Percentiles rank a stretch among this genome's conserved stretches.
Conservation (phyloP, 2,888 invertebrate species). For the Diloba caeruleocephala region DNA sequence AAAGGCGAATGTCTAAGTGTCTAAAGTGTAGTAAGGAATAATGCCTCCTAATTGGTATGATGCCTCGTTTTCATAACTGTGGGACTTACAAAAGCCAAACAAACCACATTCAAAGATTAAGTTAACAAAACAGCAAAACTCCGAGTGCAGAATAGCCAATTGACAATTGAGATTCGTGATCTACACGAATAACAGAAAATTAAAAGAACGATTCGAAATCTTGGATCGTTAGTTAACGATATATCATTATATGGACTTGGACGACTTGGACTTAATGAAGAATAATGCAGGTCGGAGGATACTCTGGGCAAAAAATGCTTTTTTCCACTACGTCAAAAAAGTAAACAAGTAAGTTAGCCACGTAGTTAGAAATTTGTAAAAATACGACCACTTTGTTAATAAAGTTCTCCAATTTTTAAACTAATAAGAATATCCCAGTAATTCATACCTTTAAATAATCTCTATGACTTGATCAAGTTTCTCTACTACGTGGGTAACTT, state of each 20-base stretch:
- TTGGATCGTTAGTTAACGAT: too few species aligned
- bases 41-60: slow-evolving; percentile 26
- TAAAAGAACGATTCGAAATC: too few species aligned
- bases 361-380: too few species aligned
- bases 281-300: slow-evolving; percentile 8
- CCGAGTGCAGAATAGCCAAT: slow-evolving; percentile 8
- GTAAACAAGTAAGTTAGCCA: slow-evolving; percentile 17
- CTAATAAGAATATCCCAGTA: too few species aligned
- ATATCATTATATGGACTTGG: too few species aligned
- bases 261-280: slow-evolving; percentile 1
- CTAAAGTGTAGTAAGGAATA: too few species aligned
- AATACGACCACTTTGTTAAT: too few species aligned
- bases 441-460: too few species aligned
- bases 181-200: too few species aligned
- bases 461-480: too few species aligned
- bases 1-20: slow-evolving; percentile 19
- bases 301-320: slow-evolving; percentile 4
- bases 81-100: slow-evolving; percentile 21
- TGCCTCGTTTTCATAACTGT: slow-evolving; percentile 26
- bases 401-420: too few species aligned
- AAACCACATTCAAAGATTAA: slow-evolving; percentile 17
- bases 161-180: slow-evolving; percentile 13
- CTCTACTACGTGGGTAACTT: too few species aligned
- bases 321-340: slow-evolving; percentile 15
- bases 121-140: slow-evolving; percentile 27